Evolutionary conservation across 2,888 invertebrate genomes (phyloP), one percentile per base, ranked within the genome.

Genomic region (Tipula unca): DNA sequence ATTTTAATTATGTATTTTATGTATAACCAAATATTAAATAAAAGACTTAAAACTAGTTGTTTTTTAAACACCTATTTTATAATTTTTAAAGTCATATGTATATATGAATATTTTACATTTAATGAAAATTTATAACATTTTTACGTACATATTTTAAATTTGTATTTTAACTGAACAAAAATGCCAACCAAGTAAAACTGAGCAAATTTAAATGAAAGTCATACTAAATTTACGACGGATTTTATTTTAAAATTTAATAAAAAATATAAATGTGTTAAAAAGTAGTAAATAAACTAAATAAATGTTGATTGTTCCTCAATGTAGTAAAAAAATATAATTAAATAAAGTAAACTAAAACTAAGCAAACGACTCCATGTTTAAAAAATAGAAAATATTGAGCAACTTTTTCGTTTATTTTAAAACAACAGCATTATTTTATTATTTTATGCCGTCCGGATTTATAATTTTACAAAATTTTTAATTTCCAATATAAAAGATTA

Each of bases 291-390:
- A 82, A 82, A 29, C 1, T 32, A 83, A 83, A 83, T 83, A 3
- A 83, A 83, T 83, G 83, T 83, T 83, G 25, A 83, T 32, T 83
- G 83, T 83, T 83, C 83, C 83, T 83, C 83, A 32, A 8, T 83
- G 83, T 32, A 32, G 17, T 83, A 32, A 32, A 82, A 10, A n/a
- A n/a, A 48, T 5, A 48, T n/a, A 10, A 69, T 69, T 69, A 69
- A 69, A 25, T 25, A 2, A 69, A 69, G 69, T 69, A 69, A 69
- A 10, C 69, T 17, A 17, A 17, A 48, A 17, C 17, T n/a, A 17
- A n/a, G n/a, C n/a, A 48, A 8, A 13, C 25, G 25, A 69, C 69
- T 69, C 25, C 69, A 69, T 69, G 10, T 20, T 8, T 69, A 8
- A 25, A 83, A 83, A 83, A 25, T 69, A 82, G 17, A 29, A 0